Evolutionary conservation across 2,888 invertebrate species (phyloP).

Genomic region (Chrysolina haemoptera): DNA sequence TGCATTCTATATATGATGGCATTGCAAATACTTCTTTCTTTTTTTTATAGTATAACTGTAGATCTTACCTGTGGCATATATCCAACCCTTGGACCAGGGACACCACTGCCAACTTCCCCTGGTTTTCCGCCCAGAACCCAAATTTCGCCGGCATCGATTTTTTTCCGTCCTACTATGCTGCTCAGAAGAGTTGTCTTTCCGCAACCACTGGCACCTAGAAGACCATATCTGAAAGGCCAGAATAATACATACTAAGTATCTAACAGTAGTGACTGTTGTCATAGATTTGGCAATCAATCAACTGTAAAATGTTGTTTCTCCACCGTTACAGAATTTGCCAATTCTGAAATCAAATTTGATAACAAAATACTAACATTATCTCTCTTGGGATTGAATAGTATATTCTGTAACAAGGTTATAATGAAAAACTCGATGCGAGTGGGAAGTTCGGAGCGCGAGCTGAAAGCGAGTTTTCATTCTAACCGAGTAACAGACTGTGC

Average conservation of each 20-base stretch:
- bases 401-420: no score
- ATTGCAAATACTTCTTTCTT: neutral
- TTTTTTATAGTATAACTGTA: neutral
- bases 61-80: slow-evolving; percentile 68
- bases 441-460: no score
- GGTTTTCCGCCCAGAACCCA: slow-evolving; percentile 89
- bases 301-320: no score
- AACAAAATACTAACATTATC: no score
- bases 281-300: no score
- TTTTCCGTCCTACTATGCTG: slow-evolving; percentile 87
- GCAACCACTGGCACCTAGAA: slow-evolving; percentile 93
- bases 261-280: neutral
- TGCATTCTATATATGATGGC: neutral
- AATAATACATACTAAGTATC: neutral
- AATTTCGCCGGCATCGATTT: slow-evolving; percentile 85
- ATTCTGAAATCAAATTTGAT: no score
- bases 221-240: slow-evolving; percentile 80
- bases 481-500: no score
- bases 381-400: no score
- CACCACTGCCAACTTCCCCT: slow-evolving; percentile 86
- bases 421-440: no score
- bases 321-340: no score
- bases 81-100: slow-evolving; percentile 90
- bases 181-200: slow-evolving; percentile 91
- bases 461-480: no score